These are phyloP conservation scores for Perizoma flavofasciatum DNA, from an alignment of 2,888 invertebrate species.

Conservation along the genomic window DNA sequence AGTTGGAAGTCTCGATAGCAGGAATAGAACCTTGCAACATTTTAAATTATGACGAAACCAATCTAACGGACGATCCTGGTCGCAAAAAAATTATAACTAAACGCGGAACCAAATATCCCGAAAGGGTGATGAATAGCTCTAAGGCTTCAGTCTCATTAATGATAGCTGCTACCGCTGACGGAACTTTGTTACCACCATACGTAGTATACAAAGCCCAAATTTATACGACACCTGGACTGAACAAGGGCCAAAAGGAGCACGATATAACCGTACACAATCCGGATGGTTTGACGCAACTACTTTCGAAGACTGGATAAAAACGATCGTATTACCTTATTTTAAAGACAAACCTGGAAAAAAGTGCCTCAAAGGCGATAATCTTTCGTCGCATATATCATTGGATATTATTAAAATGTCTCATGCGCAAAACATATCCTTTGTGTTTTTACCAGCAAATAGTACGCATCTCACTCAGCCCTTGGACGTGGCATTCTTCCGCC, in stretches of 20 bases:
- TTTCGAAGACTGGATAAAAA: conserved; percentile 47
- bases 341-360: conserved; percentile 44
- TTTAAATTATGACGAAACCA: conserved; percentile 34
- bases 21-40: conserved; percentile 37
- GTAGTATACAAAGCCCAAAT: conserved; percentile 6
- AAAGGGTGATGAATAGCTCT: conserved; percentile 33
- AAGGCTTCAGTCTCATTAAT: conserved; percentile 57
- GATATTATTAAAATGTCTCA: conserved; percentile 48
- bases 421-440: conserved; percentile 49
- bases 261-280: conserved; percentile 3
- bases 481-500: conserved; percentile 45
- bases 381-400: conserved; percentile 49
- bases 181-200: conserved; percentile 29
- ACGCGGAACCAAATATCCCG: conserved; percentile 1
- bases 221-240: conserved; percentile 3
- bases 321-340: conserved; percentile 36
- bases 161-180: conserved; percentile 57
- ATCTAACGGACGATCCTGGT: conserved; percentile 35
- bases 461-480: conserved; percentile 41
- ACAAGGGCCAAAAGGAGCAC: not conserved
- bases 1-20: conserved; percentile 30
- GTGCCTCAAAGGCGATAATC: conserved; percentile 56
- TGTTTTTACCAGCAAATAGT: conserved; percentile 31
- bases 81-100: conserved; percentile 28
- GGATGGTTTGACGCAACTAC: conserved; percentile 45